phyloP scores from a whole-genome alignment of 2,797 vertebrate species.

The Balearica regulorum region DNA sequence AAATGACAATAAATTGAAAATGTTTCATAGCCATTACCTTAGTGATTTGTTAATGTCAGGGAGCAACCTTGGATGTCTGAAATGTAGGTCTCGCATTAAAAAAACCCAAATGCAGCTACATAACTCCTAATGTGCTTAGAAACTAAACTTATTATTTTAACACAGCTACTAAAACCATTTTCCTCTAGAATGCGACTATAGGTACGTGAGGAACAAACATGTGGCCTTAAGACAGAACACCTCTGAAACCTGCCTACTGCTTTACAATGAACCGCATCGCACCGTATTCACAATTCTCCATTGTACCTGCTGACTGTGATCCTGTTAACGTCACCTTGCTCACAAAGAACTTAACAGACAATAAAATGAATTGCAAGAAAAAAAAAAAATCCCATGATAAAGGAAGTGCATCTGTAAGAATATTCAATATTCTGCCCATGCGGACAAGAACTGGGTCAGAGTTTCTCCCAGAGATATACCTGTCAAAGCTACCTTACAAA shows the following conservation, averaged over 20 bases:
- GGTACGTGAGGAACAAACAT: not conserved
- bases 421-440: slow-evolving; percentile 25
- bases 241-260: not conserved
- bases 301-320: not conserved
- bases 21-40: not conserved
- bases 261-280: not conserved
- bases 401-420: not conserved
- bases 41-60: not conserved
- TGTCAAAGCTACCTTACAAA: slow-evolving; percentile 31
- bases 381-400: not conserved
- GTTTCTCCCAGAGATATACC: slow-evolving; percentile 22
- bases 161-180: not conserved
- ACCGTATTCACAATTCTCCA: not conserved
- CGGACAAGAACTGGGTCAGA: slow-evolving; percentile 24
- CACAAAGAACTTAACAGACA: slow-evolving; percentile 7
- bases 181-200: not conserved
- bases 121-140: not conserved
- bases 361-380: slow-evolving; percentile 20
- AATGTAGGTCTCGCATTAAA: not conserved
- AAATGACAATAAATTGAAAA: not conserved
- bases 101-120: not conserved
- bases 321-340: not conserved
- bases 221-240: not conserved
- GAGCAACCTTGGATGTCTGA: not conserved
- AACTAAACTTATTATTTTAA: not conserved